These are phyloP conservation scores for Pegoplata infirma DNA, from an alignment of 2,888 invertebrate species.

Conservation along the genomic window DNA sequence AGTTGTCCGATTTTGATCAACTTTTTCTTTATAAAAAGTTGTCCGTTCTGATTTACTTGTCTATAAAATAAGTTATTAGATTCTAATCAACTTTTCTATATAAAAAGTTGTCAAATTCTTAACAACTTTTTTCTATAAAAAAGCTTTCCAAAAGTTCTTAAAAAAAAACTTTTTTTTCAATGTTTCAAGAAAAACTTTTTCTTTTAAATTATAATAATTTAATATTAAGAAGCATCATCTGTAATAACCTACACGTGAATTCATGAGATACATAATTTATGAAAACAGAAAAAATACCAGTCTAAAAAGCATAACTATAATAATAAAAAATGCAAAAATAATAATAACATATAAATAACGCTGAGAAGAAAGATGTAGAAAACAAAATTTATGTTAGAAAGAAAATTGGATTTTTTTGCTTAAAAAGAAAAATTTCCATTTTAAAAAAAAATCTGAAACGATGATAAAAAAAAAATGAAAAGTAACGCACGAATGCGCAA, in stretches of 20 bases:
- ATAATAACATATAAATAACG: neutral
- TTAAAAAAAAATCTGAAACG: neutral
- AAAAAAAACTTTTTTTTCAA: too few relatives aligned
- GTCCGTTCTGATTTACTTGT: too few relatives aligned
- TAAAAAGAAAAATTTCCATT: neutral
- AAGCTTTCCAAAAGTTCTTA: too few relatives aligned
- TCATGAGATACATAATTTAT: neutral
- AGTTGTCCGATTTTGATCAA: too few relatives aligned
- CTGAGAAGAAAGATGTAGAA: neutral
- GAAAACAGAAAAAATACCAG: neutral
- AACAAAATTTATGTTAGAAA: slow-evolving; percentile 7
- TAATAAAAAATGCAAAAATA: neutral
- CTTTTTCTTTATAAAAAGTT: too few relatives aligned
- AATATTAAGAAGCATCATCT: neutral
- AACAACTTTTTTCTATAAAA: too few relatives aligned
- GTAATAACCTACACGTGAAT: neutral
- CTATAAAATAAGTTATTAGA: too few relatives aligned
- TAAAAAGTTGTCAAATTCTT: too few relatives aligned
- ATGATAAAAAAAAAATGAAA: slow-evolving; percentile 31
- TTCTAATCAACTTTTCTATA: too few relatives aligned
- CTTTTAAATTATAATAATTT: too few relatives aligned
- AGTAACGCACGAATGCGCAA: slow-evolving; percentile 63
- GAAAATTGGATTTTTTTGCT: slow-evolving; percentile 26
- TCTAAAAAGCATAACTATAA: neutral
- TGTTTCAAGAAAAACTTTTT: too few relatives aligned